A percentile compares a stretch with the other conserved stretches of the same genome.
Evolutionary conservation across 2,888 invertebrate species (phyloP).

Genomic region (Thymelicus lineola): DNA sequence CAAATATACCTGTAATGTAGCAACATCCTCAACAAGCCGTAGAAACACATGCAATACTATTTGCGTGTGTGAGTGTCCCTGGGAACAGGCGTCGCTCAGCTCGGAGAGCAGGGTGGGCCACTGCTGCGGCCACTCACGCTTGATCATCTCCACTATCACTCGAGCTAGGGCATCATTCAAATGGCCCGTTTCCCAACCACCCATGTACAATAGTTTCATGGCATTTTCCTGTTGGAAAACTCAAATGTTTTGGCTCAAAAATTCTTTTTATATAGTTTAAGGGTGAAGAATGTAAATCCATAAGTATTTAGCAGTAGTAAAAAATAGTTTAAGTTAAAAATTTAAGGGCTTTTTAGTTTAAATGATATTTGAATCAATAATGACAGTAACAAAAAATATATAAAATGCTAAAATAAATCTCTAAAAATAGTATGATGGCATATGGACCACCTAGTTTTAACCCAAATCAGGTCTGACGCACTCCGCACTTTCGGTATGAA

Average conservation of each 20-base stretch:
- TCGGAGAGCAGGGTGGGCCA: slow-evolving; percentile 95
- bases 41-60: slow-evolving; percentile 95
- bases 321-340: too few relatives aligned
- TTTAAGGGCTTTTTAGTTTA: too few relatives aligned
- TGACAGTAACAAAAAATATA: too few relatives aligned
- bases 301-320: too few relatives aligned
- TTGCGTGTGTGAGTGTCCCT: slow-evolving; percentile 95
- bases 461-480: too few relatives aligned
- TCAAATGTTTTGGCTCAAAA: not conserved
- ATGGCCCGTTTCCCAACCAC: slow-evolving; percentile 90
- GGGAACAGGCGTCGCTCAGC: slow-evolving; percentile 91
- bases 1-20: slow-evolving; percentile 89
- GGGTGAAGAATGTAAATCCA: too few relatives aligned
- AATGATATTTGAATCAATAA: too few relatives aligned
- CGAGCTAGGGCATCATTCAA: slow-evolving; percentile 94
- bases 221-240: slow-evolving; percentile 88
- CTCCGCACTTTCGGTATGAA: too few relatives aligned
- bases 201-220: slow-evolving; percentile 93
- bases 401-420: too few relatives aligned
- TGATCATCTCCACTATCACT: slow-evolving; percentile 98
- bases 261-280: not conserved
- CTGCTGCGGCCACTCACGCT: slow-evolving; percentile 98
- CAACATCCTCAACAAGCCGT: slow-evolving; percentile 96
- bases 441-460: too few relatives aligned
- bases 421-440: too few relatives aligned